Evolutionary conservation across 1,140 invertebrate genomes (phyloP).

Genomic region (Melanaphis sacchari): DNA sequence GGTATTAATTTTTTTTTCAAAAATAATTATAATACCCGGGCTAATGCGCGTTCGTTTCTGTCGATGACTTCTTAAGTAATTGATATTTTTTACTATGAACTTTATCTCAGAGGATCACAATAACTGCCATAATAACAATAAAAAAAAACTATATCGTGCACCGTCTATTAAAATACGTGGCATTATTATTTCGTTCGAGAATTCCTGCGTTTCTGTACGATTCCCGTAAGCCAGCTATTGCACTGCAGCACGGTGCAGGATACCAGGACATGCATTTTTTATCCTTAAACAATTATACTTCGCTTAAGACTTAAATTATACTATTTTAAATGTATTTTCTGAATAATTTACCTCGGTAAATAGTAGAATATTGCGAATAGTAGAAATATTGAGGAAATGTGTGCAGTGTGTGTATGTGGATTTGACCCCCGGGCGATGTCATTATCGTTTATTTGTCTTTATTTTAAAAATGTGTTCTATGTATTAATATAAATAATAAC

Average conservation of each 20-base stretch:
- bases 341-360: background rate
- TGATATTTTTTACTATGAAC: background rate
- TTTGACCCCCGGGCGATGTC: background rate
- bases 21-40: no score
- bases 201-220: background rate
- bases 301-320: background rate
- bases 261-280: no score
- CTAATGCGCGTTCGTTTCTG: background rate
- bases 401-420: background rate
- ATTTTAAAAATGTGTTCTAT: background rate
- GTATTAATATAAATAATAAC: background rate
- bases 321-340: background rate
- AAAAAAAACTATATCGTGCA: background rate
- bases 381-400: background rate
- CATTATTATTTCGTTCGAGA: no score
- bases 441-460: background rate
- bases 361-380: background rate
- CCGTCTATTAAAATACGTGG: no score
- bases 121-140: background rate
- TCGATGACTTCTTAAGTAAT: background rate
- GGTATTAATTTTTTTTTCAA: background rate
- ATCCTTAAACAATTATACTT: background rate
- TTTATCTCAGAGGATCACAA: background rate
- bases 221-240: background rate
- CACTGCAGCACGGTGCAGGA: background rate